Percentiles rank a stretch among this genome's conserved stretches.
phyloP scores from a whole-genome alignment of 2,888 invertebrate genomes.

The Eupithecia exiguata region DNA sequence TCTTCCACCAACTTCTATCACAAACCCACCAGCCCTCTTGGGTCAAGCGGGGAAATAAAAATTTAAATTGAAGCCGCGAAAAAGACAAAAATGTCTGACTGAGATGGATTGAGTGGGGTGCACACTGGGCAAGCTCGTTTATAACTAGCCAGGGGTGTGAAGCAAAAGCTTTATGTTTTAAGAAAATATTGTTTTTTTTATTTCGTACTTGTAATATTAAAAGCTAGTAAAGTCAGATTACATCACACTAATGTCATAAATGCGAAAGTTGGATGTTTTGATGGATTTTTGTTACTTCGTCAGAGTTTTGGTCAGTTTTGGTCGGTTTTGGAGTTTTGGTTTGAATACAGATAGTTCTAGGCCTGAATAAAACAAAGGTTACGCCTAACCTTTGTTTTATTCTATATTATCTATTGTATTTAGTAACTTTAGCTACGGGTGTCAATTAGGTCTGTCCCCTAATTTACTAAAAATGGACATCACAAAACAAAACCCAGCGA shows the following conservation, averaged over 20 bases:
- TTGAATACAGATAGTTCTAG: too few species aligned
- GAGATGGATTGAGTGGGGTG: constrained; percentile 48
- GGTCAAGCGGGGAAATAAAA: constrained; percentile 79
- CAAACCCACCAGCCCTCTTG: constrained; percentile 53
- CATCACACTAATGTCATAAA: too few species aligned
- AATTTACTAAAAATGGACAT: background rate
- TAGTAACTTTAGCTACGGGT: too few species aligned
- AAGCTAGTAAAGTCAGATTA: background rate
- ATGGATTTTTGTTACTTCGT: too few species aligned
- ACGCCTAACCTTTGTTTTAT: too few species aligned
- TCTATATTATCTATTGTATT: too few species aligned
- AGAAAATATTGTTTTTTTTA: background rate
- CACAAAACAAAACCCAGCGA: too few species aligned
- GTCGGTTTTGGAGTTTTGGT: too few species aligned
- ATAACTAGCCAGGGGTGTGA: constrained; percentile 11
- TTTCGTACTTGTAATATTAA: background rate
- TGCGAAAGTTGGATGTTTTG: too few species aligned
- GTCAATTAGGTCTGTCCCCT: too few species aligned
- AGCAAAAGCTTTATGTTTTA: background rate
- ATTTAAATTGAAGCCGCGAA: constrained; percentile 79
- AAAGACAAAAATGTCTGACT: constrained; percentile 74
- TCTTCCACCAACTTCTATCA: background rate
- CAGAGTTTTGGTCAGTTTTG: too few species aligned
- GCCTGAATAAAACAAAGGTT: too few species aligned
- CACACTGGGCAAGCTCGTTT: constrained; percentile 33